These are phyloP conservation scores for Cynopterus sphinx DNA, from an alignment of 2,797 vertebrate genomes.

Conservation along the genomic window DNA sequence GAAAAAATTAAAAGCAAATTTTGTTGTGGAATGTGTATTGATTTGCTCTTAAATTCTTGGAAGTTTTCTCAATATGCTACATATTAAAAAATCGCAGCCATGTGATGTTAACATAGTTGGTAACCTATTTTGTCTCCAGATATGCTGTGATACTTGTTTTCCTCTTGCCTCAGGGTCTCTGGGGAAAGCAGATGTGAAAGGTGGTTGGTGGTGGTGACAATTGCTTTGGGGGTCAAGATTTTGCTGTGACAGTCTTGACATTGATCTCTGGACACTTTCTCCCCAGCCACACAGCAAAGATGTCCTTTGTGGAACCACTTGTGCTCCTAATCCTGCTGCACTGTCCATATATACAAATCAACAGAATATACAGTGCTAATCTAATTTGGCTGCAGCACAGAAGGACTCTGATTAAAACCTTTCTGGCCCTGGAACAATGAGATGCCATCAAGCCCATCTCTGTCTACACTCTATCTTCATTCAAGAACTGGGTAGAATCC, in stretches of 20 bases:
- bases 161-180: not conserved
- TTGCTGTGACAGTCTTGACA: accelerated
- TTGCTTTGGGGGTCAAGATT: not conserved
- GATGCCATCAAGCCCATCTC: accelerated
- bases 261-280: not conserved
- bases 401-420: not conserved
- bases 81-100: not conserved
- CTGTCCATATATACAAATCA: not conserved
- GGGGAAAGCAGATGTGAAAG: not conserved
- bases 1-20: not conserved
- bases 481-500: not conserved
- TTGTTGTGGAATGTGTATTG: not conserved
- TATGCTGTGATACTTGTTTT: not conserved
- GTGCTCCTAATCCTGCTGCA: accelerated
- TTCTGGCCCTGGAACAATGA: accelerated
- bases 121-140: not conserved
- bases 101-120: not conserved
- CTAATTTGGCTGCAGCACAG: not conserved
- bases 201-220: not conserved
- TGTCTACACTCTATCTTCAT: not conserved
- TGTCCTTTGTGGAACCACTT: not conserved
- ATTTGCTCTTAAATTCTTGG: not conserved
- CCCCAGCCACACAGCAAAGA: not conserved
- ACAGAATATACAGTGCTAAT: not conserved
- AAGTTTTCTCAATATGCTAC: not conserved